These are phyloP conservation scores for Gallinago paraguaiae DNA, from an alignment of 2,113 vertebrate species.

Conservation along the genomic window DNA sequence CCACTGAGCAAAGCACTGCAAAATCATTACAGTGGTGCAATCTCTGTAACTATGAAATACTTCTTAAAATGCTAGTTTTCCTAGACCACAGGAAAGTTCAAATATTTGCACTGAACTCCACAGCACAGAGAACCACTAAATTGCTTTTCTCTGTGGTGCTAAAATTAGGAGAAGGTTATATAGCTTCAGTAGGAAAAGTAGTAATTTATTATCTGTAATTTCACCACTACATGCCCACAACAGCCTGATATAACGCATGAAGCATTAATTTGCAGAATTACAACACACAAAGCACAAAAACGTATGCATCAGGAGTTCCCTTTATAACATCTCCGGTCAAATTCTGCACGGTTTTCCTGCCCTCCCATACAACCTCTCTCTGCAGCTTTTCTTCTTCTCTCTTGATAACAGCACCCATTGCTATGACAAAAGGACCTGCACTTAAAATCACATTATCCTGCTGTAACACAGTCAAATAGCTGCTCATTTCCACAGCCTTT, in stretches of 20 bases:
- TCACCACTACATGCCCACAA: neutral
- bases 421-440: neutral
- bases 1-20: slow-evolving; percentile 29
- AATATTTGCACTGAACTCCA: neutral
- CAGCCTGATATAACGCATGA: neutral
- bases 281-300: neutral
- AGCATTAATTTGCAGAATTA: neutral
- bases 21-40: neutral
- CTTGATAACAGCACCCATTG: neutral
- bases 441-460: neutral
- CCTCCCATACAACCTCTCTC: neutral
- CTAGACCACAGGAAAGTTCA: neutral
- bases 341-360: neutral
- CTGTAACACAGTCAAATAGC: neutral
- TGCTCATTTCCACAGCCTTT: neutral
- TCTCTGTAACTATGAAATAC: slow-evolving; percentile 1
- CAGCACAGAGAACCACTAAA: neutral
- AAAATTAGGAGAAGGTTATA: slow-evolving; percentile 1
- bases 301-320: neutral
- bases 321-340: neutral
- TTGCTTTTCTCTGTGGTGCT: neutral
- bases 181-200: neutral
- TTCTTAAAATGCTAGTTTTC: slow-evolving; percentile 27
- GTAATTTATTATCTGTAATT: neutral
- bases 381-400: neutral